Evolutionary conservation across 2,797 vertebrate genomes (phyloP), one percentile per base, ranked within the genome.

Genomic region (Eupleurogrammus muticus): DNA sequence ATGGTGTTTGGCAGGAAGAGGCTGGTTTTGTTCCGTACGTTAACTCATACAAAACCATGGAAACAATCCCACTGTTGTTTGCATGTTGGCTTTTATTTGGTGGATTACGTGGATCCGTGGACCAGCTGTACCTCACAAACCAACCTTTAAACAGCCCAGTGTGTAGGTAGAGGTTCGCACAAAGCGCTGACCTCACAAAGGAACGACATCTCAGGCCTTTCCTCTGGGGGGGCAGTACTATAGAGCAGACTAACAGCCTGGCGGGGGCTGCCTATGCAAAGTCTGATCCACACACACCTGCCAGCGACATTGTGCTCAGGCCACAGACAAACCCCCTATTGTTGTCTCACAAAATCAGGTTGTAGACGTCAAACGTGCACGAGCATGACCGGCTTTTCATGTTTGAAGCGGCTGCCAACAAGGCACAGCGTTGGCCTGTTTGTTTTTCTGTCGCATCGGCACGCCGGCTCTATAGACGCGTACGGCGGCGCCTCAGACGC

Each of bases 191-290:
- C 71, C 77, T 85, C 83, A 92, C 91, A 92, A 92, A 92, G 73
- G 84, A 82, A 10, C 28, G 6, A 28, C 28, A 6, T 28, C 28
- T n/a, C n/a, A n/a, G n/a, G n/a, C n/a, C n/a, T n/a, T n/a, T n/a
- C n/a, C n/a, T n/a, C n/a, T n/a, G n/a, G n/a, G n/a, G n/a, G n/a
- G n/a, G n/a, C n/a, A 70, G 80, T 47, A 65, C 40, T 38, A 40
- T 12, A 78, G 79, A 81, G 53, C 42, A 75, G 80, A 79, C 60
- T 83, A 69, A 48, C 63, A 58, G 46, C 71, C 56, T 66, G 79
- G 55, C 79, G 80, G 86, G 90, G 87, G 85, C 81, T 67, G 84
- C 71, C 90, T 93, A 94, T 95, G 93, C 93, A 95, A 95, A 95
- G 92, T 85, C 85, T 86, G 67, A 83, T 80, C 85, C 83, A 61